Evolutionary conservation across 1,140 invertebrate species (phyloP).

Genomic region (Drosophila lini): DNA sequence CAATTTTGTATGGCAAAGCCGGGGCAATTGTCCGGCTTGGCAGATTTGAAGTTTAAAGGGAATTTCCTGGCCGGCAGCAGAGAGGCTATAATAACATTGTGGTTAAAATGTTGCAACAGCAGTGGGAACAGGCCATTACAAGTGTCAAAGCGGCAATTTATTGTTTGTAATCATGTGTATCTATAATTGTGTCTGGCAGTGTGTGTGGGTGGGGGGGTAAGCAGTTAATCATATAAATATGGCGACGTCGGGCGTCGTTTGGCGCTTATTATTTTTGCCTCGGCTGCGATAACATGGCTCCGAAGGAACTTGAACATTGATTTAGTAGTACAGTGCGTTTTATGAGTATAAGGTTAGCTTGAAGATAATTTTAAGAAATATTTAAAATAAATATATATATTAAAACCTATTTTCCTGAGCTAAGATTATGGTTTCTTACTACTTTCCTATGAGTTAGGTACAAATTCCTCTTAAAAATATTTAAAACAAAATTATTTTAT

Average conservation of each 20-base stretch:
- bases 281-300: constrained; percentile 74
- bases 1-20: constrained; percentile 69
- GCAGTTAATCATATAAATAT: constrained; percentile 84
- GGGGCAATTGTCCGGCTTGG: constrained; percentile 66
- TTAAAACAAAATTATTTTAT: too few species aligned
- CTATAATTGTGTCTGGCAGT: constrained; percentile 58
- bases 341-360: neutral
- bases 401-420: neutral
- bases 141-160: constrained; percentile 82
- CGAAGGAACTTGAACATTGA: constrained; percentile 61
- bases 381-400: neutral
- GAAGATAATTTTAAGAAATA: neutral
- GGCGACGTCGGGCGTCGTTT: constrained; percentile 60
- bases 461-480: too few species aligned
- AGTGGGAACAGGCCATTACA: constrained; percentile 73
- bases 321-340: constrained; percentile 49
- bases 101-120: constrained; percentile 61
- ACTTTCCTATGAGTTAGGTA: too few species aligned
- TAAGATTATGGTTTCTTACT: too few species aligned
- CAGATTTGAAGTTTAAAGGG: constrained; percentile 64
- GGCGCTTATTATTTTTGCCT: constrained; percentile 77
- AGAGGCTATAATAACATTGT: constrained; percentile 59
- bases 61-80: constrained; percentile 47
- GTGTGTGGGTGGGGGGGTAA: constrained; percentile 27
- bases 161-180: constrained; percentile 81